Evolutionary conservation across 2,113 vertebrate species (phyloP).

Genomic region (Laterallus jamaicensis): DNA sequence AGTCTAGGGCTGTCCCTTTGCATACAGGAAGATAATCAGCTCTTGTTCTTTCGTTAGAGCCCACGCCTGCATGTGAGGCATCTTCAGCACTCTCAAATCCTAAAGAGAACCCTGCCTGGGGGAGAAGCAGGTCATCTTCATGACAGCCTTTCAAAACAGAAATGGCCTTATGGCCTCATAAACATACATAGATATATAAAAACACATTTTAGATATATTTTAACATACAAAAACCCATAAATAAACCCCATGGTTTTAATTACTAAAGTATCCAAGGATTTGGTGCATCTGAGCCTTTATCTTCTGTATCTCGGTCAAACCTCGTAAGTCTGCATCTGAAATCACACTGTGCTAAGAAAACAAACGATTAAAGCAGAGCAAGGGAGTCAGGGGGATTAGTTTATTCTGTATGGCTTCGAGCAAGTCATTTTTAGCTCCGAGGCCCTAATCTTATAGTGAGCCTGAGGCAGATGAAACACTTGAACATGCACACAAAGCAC

Average conservation of each 20-base stretch:
- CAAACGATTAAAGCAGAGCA: conserved; percentile 49
- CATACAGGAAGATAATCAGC: neutral
- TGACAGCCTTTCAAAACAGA: neutral
- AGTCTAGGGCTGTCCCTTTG: neutral
- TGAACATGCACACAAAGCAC: neutral
- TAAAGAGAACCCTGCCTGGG: neutral
- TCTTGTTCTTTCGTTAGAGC: neutral
- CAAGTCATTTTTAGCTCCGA: conserved; percentile 38
- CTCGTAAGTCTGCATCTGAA: conserved; percentile 8
- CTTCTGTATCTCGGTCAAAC: conserved; percentile 34
- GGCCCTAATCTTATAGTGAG: conserved; percentile 12
- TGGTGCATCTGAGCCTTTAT: neutral
- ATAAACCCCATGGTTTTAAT: neutral
- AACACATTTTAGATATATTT: neutral
- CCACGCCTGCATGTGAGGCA: neutral
- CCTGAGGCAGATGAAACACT: conserved; percentile 10
- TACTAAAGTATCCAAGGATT: conserved; percentile 12
- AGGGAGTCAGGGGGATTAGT: conserved; percentile 44
- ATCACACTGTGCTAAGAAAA: conserved; percentile 42
- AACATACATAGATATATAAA: neutral
- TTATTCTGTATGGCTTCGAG: conserved; percentile 28
- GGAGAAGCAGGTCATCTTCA: neutral
- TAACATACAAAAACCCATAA: neutral
- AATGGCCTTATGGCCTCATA: neutral
- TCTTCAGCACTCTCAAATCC: neutral